A percentile compares a stretch with the other conserved stretches of the same genome.
Conservation (phyloP, 2,888 invertebrate species). For the Lampropteryx suffumata region DNA sequence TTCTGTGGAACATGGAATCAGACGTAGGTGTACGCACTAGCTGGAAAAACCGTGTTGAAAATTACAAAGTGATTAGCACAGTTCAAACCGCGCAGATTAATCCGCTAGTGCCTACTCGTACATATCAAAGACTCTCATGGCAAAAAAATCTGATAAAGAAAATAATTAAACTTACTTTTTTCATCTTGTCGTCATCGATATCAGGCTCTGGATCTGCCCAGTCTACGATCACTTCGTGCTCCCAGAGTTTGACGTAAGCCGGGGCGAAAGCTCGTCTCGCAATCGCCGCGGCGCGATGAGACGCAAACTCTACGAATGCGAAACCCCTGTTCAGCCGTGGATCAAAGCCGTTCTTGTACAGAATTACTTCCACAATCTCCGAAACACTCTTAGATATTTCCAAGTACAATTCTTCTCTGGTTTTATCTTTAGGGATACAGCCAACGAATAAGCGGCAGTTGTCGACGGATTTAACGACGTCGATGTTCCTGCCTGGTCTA, state of each 20-base stretch:
- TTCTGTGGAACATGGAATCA: too few species aligned
- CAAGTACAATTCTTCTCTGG: slow-evolving; percentile 83
- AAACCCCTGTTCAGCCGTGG: slow-evolving; percentile 89
- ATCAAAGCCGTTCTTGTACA: slow-evolving; percentile 83
- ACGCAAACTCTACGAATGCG: slow-evolving; percentile 92
- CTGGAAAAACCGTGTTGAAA: too few species aligned
- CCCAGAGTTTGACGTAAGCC: slow-evolving; percentile 85
- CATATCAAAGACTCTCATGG: slow-evolving; percentile 3
- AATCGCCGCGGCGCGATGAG: slow-evolving; percentile 89
- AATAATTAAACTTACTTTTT: slow-evolving; percentile 81
- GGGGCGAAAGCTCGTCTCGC: slow-evolving; percentile 86
- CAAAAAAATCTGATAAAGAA: slow-evolving; percentile 25
- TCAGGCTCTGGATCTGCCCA: slow-evolving; percentile 93
- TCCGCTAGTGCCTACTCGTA: too few species aligned
- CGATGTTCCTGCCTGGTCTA: slow-evolving; percentile 84
- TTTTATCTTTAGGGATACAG: slow-evolving; percentile 86
- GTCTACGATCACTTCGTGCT: slow-evolving; percentile 88
- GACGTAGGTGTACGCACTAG: too few species aligned
- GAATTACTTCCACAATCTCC: slow-evolving; percentile 86
- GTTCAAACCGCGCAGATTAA: too few species aligned
- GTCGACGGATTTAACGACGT: slow-evolving; percentile 91
- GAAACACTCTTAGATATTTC: slow-evolving; percentile 85
- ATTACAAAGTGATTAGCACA: too few species aligned
- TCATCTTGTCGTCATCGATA: slow-evolving; percentile 88
- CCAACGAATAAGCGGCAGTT: slow-evolving; percentile 92